Evolutionary conservation across 2,797 vertebrate species (phyloP).

Genomic region (Crax fasciolata): DNA sequence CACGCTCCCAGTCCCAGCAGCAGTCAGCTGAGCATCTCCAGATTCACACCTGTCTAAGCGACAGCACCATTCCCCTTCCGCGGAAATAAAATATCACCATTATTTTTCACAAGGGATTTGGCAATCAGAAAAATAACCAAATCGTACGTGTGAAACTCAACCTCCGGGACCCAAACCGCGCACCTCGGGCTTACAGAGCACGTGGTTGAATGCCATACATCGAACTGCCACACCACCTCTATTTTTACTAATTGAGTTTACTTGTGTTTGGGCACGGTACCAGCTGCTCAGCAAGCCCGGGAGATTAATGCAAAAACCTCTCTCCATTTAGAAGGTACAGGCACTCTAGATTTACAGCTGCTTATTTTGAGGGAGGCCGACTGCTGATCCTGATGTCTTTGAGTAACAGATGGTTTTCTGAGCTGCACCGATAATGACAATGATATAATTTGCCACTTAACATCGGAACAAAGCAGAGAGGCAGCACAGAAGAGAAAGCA

Average conservation of each 20-base stretch:
- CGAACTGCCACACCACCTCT: conserved; percentile 48
- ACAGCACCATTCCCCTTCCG: not conserved
- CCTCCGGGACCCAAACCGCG: not conserved
- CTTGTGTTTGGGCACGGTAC: conserved; percentile 57
- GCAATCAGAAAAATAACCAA: not conserved
- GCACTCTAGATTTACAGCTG: conserved; percentile 52
- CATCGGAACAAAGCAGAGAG: conserved; percentile 51
- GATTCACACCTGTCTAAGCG: not conserved
- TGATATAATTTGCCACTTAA: conserved; percentile 49
- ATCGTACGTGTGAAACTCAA: not conserved
- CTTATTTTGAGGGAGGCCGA: conserved; percentile 60
- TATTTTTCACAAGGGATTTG: not conserved
- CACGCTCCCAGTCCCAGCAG: not conserved
- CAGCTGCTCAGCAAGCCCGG: conserved; percentile 56
- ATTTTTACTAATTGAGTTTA: conserved; percentile 73
- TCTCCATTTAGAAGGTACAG: conserved; percentile 66
- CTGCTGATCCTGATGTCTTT: conserved; percentile 55
- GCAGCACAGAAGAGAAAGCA: conserved; percentile 38
- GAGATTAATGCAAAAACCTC: conserved; percentile 63
- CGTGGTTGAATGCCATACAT: not conserved
- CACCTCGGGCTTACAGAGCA: conserved; percentile 19
- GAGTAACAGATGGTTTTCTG: conserved; percentile 71
- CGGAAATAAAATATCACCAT: not conserved
- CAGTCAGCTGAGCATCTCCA: not conserved
- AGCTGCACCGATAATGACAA: conserved; percentile 68